A percentile compares a stretch with the other conserved stretches of the same genome.
Evolutionary conservation across 2,888 invertebrate genomes (phyloP).

Genomic region (Drosophila maculinotata): DNA sequence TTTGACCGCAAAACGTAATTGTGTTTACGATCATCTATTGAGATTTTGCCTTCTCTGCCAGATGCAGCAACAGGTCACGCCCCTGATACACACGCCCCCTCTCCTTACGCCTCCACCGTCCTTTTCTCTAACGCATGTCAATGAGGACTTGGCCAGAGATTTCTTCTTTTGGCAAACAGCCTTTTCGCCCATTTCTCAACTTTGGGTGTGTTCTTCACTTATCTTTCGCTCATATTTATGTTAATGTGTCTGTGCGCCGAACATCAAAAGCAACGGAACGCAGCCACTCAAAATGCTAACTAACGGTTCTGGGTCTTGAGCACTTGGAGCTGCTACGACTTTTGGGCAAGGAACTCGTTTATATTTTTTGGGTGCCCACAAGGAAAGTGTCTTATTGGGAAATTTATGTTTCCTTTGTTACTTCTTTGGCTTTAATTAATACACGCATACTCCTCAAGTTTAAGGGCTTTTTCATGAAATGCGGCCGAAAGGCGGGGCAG

Average conservation of each 20-base stretch:
- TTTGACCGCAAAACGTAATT: slow-evolving; percentile 65
- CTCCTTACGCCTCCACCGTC: neutral
- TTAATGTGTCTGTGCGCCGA: slow-evolving; percentile 70
- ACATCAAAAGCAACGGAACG: slow-evolving; percentile 68
- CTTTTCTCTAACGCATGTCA: slow-evolving; percentile 74
- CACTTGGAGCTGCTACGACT: neutral
- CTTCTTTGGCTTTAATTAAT: slow-evolving; percentile 51
- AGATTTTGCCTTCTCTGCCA: slow-evolving; percentile 51
- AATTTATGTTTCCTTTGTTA: slow-evolving; percentile 78
- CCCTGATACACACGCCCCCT: slow-evolving; percentile 44
- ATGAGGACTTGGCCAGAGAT: slow-evolving; percentile 42
- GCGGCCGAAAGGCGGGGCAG: slow-evolving; percentile 20
- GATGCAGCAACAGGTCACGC: slow-evolving; percentile 66
- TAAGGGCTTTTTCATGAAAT: neutral
- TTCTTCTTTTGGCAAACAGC: slow-evolving; percentile 26
- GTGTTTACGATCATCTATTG: slow-evolving; percentile 78
- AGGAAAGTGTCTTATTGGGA: slow-evolving; percentile 71
- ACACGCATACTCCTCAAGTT: slow-evolving; percentile 27
- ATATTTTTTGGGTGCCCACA: slow-evolving; percentile 25
- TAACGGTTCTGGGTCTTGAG: slow-evolving; percentile 38
- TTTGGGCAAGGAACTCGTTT: slow-evolving; percentile 5
- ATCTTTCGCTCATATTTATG: slow-evolving; percentile 77
- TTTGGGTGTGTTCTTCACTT: slow-evolving; percentile 65
- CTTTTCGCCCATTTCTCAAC: slow-evolving; percentile 48
- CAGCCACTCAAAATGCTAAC: slow-evolving; percentile 49